Evolutionary conservation across 1,140 invertebrate genomes (phyloP), one percentile per base, ranked within the genome.

Genomic region (Tyrophagus putrescentiae): DNA sequence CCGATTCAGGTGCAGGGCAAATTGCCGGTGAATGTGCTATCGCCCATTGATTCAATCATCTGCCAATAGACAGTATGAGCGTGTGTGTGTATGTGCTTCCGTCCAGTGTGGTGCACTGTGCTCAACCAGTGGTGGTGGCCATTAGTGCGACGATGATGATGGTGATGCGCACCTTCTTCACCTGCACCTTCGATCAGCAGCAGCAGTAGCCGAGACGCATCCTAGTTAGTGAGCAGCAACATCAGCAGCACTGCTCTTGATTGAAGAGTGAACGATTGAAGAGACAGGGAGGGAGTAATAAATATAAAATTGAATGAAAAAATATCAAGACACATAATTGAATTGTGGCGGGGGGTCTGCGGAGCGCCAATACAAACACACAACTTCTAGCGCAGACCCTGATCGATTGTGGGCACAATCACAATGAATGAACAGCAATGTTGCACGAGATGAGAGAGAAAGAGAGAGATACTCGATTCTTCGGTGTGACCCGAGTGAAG

Each of bases 301-400:
- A n/a, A n/a, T n/a, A n/a, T n/a, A n/a, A n/a, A n/a, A n/a, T n/a
- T n/a, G n/a, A n/a, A n/a, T n/a, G n/a, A n/a, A n/a, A n/a, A n/a
- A n/a, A n/a, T n/a, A n/a, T n/a, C n/a, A n/a, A n/a, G n/a, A n/a
- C n/a, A n/a, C n/a, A n/a, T 48, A 48, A 48, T 48, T 48, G 45
- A 48, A 48, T 48, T 48, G 36, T 48, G 18, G 45, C 45, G 18
- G 45, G 45, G 45, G 45, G 45, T 48, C 45, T 48, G 21, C 36
- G 13, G 21, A 13, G 13, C 36, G 36, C 45, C 45, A 48, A 21
- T 48, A 21, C 45, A 48, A 48, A 48, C 45, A 48, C 45, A 48
- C 23, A 48, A n/a, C n/a, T n/a, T n/a, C n/a, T n/a, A n/a, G n/a
- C n/a, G n/a, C n/a, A n/a, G n/a, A n/a, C n/a, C n/a, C 45, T 48